Base-by-base conservation (phyloP, 2,888 invertebrate species). In the Leucoma salicis region DNA sequence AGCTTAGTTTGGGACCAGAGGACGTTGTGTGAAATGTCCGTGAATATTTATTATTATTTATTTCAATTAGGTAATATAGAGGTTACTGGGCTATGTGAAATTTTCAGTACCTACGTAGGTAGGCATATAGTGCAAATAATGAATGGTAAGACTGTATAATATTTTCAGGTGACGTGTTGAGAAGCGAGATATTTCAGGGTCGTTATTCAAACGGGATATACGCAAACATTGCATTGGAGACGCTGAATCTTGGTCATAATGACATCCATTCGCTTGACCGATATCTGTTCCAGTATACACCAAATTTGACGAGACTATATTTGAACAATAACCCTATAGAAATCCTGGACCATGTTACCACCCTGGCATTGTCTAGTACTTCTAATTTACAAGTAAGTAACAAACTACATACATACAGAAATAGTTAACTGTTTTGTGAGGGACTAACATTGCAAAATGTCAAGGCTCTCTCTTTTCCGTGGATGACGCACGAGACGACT, bases 121-220 rank as follows among this genome's bases (percentile, higher is more conserved):
- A n/a, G n/a, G n/a, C n/a, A n/a, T n/a, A n/a, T n/a, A n/a, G n/a
- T n/a, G n/a, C n/a, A n/a, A n/a, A n/a, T n/a, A n/a, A n/a, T n/a
- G n/a, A n/a, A n/a, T n/a, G n/a, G n/a, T n/a, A n/a, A n/a, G n/a
- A n/a, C n/a, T n/a, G n/a, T n/a, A n/a, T 2, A 29, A 3, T 12
- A 39, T 38, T 79, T 82, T 45, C 70, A 92, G 92, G 91, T n/a
- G 92, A 93, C 40, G 90, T 91, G 28, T 67, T 94, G 27, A 82
- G 90, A 34, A 87, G 92, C 13, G 93, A 93, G 57, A 91, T 93
- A 42, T 94, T 94, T 74, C 92, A 92, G 63, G 94, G 94, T 0
- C 92, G 92, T 0, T 93, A 92, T 69, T 89, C 88, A 46, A 78
- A 87, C 39, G 83, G 83, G 2, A 78, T 78, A 13, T 93, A 92